phyloP scores from a whole-genome alignment of 2,797 vertebrate genomes.

The Malurus leucopterus region DNA sequence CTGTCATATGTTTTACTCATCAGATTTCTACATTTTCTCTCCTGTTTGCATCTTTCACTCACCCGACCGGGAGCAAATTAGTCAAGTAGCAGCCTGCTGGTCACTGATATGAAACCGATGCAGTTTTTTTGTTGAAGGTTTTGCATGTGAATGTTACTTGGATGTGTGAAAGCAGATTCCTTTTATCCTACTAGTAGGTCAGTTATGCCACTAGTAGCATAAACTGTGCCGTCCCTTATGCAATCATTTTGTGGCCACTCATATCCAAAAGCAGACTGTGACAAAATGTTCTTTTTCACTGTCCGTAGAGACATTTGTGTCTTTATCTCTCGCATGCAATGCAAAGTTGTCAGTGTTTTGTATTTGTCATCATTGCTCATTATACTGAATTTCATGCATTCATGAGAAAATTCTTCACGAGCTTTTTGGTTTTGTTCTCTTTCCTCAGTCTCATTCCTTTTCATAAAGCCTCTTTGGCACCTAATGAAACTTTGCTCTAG shows the following conservation, averaged over 20 bases:
- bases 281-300: constrained; percentile 7
- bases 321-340: not conserved
- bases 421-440: not conserved
- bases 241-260: not conserved
- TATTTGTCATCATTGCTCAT: not conserved
- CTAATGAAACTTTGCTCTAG: not conserved
- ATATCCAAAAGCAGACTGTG: not conserved
- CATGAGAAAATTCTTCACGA: not conserved
- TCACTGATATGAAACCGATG: not conserved
- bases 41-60: not conserved
- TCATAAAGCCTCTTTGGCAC: not conserved
- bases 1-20: accelerated
- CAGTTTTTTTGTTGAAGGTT: not conserved
- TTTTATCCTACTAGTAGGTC: not conserved
- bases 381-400: not conserved
- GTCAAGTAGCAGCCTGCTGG: not conserved
- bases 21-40: not conserved
- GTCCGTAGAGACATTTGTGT: not conserved
- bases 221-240: not conserved
- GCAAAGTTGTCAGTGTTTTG: not conserved
- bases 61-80: accelerated
- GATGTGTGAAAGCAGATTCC: not conserved
- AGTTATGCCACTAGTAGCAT: not conserved
- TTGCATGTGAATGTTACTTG: accelerated
- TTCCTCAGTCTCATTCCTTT: not conserved